Evolutionary conservation across 23 tunicate genomes (phyloP).

Genomic region (Botrylloides violaceus): DNA sequence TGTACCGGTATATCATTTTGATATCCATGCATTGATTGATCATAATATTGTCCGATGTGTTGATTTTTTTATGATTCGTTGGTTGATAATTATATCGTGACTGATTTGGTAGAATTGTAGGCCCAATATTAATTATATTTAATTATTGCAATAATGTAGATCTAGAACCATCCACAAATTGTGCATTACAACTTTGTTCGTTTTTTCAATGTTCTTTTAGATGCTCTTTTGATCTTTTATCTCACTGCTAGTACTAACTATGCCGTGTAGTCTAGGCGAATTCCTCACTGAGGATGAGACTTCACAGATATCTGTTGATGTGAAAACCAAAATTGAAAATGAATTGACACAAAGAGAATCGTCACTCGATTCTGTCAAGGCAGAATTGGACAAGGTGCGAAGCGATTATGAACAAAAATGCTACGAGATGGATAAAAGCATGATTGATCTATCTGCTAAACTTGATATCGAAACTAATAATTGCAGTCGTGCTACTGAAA

Average conservation of each 20-base stretch:
- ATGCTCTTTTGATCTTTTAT: not conserved
- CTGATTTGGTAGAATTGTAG: too few relatives aligned
- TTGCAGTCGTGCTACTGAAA: conserved; percentile 28
- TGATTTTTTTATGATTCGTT: too few relatives aligned
- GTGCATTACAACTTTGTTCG: not conserved
- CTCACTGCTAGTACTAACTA: not conserved
- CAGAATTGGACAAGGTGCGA: conserved; percentile 45
- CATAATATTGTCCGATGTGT: too few relatives aligned
- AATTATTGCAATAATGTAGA: too few relatives aligned
- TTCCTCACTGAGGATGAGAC: conserved; percentile 23
- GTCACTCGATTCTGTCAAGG: conserved; percentile 25
- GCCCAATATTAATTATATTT: too few relatives aligned
- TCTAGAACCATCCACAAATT: too few relatives aligned
- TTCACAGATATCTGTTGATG: not conserved
- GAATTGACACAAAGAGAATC: conserved; percentile 3
- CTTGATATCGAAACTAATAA: conserved; percentile 45
- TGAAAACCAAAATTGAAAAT: conserved; percentile 14
- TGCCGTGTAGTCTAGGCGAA: conserved; percentile 6
- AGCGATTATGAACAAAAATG: conserved; percentile 82
- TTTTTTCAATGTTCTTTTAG: not conserved
- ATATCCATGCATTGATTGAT: too few relatives aligned
- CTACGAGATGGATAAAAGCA: conserved; percentile 73
- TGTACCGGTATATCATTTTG: too few relatives aligned
- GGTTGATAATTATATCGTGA: too few relatives aligned
- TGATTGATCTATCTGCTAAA: conserved; percentile 66